A percentile compares a stretch with the other conserved stretches of the same genome.
phyloP scores from a whole-genome alignment of 2,113 vertebrate genomes.

The Haemorhous mexicanus region DNA sequence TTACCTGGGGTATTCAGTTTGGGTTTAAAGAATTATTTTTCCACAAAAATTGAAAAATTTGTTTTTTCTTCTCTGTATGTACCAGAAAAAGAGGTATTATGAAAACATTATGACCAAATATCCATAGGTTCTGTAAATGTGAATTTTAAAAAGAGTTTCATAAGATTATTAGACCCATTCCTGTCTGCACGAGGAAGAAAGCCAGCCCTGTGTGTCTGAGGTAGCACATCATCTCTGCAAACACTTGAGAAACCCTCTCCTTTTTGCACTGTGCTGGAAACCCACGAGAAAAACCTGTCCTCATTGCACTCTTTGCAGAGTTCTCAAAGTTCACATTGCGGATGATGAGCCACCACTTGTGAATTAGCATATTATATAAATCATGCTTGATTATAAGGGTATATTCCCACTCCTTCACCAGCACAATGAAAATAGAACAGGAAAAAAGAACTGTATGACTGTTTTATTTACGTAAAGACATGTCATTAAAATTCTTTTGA shows the following conservation, averaged over 20 bases:
- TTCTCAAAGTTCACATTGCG: slow-evolving; percentile 44
- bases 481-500: slow-evolving; percentile 70
- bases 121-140: neutral
- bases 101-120: neutral
- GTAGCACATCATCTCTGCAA: neutral
- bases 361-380: slow-evolving; percentile 70
- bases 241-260: neutral
- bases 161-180: neutral
- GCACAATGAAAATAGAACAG: slow-evolving; percentile 64
- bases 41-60: neutral
- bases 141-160: neutral
- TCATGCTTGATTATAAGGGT: slow-evolving; percentile 19
- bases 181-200: neutral
- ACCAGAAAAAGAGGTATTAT: neutral
- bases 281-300: neutral
- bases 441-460: slow-evolving; percentile 53
- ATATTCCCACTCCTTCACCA: slow-evolving; percentile 56
- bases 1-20: neutral
- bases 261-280: neutral
- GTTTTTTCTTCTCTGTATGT: neutral
- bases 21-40: neutral
- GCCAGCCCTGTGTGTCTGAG: neutral
- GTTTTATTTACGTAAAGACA: slow-evolving; percentile 65
- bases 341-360: slow-evolving; percentile 18
- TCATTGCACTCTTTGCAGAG: slow-evolving; percentile 20